phyloP scores from a whole-genome alignment of 2,797 vertebrate species.

The Sebastes iracundus region DNA sequence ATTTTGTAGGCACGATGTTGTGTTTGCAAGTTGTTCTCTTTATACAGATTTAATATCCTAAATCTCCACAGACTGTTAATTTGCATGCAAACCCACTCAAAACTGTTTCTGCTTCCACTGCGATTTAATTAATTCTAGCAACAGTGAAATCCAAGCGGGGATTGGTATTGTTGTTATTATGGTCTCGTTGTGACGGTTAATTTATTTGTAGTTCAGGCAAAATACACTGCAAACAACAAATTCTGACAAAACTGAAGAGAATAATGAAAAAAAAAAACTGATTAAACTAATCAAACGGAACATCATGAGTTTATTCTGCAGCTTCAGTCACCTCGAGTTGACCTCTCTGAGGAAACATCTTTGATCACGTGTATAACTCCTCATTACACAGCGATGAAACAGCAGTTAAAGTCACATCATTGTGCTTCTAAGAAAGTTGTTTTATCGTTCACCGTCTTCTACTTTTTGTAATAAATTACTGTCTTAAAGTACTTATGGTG shows the following conservation, averaged over 20 bases:
- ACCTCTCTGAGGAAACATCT: neutral
- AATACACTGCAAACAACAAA: neutral
- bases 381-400: neutral
- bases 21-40: neutral
- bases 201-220: neutral
- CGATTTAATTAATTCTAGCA: conserved; percentile 8
- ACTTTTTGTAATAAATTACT: neutral
- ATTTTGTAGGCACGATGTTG: neutral
- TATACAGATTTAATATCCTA: neutral
- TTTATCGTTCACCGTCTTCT: neutral
- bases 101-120: neutral
- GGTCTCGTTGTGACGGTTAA: neutral
- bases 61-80: conserved; percentile 19
- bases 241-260: neutral
- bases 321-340: neutral
- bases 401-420: neutral
- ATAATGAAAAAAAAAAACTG: neutral
- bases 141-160: conserved; percentile 7
- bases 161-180: neutral
- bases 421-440: neutral
- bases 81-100: neutral
- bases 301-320: neutral
- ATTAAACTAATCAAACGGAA: neutral
- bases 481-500: neutral
- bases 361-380: neutral